A percentile compares a stretch with the other conserved stretches of the same genome.
phyloP scores from a whole-genome alignment of 2,113 vertebrate genomes.

The Anhinga anhinga region DNA sequence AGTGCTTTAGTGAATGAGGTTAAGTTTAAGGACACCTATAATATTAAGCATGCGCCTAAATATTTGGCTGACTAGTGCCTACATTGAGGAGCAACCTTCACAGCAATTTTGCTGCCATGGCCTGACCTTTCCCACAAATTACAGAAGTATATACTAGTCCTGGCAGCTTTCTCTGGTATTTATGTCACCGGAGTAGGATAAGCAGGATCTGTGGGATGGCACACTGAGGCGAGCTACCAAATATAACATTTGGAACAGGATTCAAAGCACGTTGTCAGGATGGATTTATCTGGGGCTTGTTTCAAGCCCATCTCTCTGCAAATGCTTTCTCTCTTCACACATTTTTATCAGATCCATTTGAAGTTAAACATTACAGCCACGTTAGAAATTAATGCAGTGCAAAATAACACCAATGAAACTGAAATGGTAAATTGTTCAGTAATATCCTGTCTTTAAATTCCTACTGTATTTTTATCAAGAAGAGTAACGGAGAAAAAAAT shows the following conservation, averaged over 20 bases:
- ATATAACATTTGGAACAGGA: not conserved
- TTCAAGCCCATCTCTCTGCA: not conserved
- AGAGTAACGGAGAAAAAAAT: not conserved
- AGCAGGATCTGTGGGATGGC: not conserved
- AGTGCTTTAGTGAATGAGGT: not conserved
- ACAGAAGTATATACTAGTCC: not conserved
- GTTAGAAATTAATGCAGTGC: not conserved
- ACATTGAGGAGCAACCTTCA: not conserved
- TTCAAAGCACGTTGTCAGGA: not conserved
- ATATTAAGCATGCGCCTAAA: not conserved
- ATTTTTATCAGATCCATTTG: not conserved
- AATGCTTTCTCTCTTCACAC: not conserved
- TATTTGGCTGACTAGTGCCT: not conserved
- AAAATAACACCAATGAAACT: not conserved
- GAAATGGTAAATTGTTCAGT: not conserved
- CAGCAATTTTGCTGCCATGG: not conserved
- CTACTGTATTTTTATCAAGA: not conserved
- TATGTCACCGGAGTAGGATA: rapidly evolving
- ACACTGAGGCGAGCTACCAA: rapidly evolving
- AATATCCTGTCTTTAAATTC: not conserved
- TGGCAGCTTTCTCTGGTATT: not conserved
- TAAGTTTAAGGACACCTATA: not conserved
- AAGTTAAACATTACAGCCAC: not conserved
- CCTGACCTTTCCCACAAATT: not conserved
- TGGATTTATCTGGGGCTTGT: not conserved